A percentile compares a stretch with the other conserved stretches of the same genome.
Evolutionary conservation across 2,113 vertebrate species (phyloP).

Genomic region (Diadophis punctatus): DNA sequence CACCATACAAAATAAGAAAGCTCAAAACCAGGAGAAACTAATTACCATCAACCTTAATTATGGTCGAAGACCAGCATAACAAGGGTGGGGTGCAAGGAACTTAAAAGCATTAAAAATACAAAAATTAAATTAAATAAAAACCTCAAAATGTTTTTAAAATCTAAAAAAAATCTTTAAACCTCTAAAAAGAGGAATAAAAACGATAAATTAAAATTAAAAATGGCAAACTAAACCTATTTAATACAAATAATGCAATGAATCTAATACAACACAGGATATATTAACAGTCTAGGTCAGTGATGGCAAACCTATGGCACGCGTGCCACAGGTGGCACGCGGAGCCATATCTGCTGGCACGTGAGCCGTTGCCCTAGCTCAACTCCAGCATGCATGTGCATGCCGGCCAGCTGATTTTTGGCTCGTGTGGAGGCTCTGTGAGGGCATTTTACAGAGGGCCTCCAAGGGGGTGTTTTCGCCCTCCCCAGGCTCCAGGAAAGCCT

Average conservation of each 20-base stretch:
- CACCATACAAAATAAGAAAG: neutral
- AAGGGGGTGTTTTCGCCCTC: too few species aligned
- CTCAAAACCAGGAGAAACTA: neutral
- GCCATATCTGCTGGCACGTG: too few species aligned
- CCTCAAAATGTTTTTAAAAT: neutral
- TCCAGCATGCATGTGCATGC: too few species aligned
- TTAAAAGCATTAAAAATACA: neutral
- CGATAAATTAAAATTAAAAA: neutral
- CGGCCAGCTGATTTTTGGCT: too few species aligned
- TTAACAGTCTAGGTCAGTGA: too few species aligned
- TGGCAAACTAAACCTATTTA: neutral
- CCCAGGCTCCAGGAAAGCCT: too few species aligned
- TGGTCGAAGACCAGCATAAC: neutral
- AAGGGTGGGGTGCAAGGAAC: neutral
- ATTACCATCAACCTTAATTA: neutral
- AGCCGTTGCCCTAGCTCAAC: too few species aligned
- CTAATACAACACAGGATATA: neutral
- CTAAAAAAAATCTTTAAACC: neutral
- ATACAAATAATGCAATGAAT: neutral
- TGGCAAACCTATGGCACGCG: too few species aligned
- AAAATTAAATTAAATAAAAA: neutral
- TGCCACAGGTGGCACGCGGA: too few species aligned
- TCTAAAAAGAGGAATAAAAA: neutral
- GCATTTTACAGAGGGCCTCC: too few species aligned
- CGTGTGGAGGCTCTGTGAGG: too few species aligned